Percentiles rank a stretch among this genome's conserved stretches.
phyloP scores from a whole-genome alignment of 2,888 invertebrate species.

The Gandaritis pyraliata region DNA sequence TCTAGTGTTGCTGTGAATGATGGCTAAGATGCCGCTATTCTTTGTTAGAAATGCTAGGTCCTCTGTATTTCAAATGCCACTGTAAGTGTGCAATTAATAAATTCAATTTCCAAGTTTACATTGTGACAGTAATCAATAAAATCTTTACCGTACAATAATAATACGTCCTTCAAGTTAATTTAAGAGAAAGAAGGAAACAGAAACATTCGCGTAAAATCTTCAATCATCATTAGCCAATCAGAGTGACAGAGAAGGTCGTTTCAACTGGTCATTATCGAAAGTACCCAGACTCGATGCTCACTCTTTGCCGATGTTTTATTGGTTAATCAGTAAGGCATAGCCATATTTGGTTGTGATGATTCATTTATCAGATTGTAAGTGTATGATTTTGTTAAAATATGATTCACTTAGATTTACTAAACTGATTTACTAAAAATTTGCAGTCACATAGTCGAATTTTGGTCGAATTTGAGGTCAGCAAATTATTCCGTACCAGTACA shows the following conservation, averaged over 20 bases:
- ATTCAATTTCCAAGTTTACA: background rate
- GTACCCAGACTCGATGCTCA: slow-evolving; percentile 47
- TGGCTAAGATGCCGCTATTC: too few species aligned
- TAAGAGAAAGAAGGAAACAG: slow-evolving; percentile 30
- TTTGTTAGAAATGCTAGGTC: too few species aligned
- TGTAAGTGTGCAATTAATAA: too few species aligned
- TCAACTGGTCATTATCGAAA: slow-evolving; percentile 61
- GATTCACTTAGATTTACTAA: too few species aligned
- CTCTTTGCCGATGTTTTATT: slow-evolving; percentile 59
- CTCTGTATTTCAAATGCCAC: too few species aligned
- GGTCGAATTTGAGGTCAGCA: too few species aligned
- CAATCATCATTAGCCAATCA: slow-evolving; percentile 62
- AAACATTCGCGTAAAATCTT: slow-evolving; percentile 45
- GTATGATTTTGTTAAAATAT: too few species aligned
- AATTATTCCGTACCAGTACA: too few species aligned
- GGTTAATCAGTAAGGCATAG: slow-evolving; percentile 50
- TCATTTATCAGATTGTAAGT: slow-evolving; percentile 50
- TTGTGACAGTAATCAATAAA: slow-evolving; percentile 2
- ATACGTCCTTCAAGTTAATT: slow-evolving; percentile 14
- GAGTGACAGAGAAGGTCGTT: slow-evolving; percentile 68
- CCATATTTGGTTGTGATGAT: slow-evolving; percentile 58
- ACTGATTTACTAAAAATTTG: too few species aligned
- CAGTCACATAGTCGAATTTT: too few species aligned
- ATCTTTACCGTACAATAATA: background rate
- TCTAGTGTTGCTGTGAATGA: too few species aligned